Evolutionary conservation across 2,797 vertebrate genomes (phyloP), one percentile per base, ranked within the genome.

Genomic region (Macrochelys suwanniensis): DNA sequence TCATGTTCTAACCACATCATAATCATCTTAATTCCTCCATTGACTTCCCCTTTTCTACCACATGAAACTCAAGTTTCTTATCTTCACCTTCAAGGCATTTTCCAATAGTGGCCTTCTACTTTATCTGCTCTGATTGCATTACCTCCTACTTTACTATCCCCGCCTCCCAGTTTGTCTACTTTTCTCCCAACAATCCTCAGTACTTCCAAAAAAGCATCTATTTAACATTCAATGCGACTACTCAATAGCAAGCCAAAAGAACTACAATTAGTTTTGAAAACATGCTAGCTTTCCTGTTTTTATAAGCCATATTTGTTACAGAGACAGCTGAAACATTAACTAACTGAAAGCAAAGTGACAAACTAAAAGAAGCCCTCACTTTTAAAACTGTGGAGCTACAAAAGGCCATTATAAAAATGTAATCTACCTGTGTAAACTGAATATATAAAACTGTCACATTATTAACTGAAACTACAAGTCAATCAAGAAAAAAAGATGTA

Each of bases 401-500:
- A 74, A 16, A 59, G 54, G 50, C n/a, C 80, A 90, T 37, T 54
- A 21, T 59, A 80, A n/a, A 85, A 80, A 28, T 85, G 37, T 3
- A 4, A 5, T 51, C 80, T 91, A 49, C 79, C 78, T 33, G 17
- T 25, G 42, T 2, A 59, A 93, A 90, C 0, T 56, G 57, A n/a
- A 37, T 13, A 86, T 57, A 78, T 23, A 71, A 91, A 90, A 94
- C 71, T 3, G 45, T 93, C 92, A 90, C 95, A 93, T 86, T 54
- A 93, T 89, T 23, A 96, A 94, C 89, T 87, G 71, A 92, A 96
- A 97, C 83, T 91, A 92, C 83, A 97, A 96, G 86, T 97, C 94
- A 97, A 87, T 97, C 81, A 96, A 97, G 92, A 93, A 90, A 59
- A 93, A 97, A 95, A 97, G 92, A 98, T 97, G 98, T 98, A 99